Conservation (phyloP, 2,797 vertebrate species). For the Ispidina picta region DNA sequence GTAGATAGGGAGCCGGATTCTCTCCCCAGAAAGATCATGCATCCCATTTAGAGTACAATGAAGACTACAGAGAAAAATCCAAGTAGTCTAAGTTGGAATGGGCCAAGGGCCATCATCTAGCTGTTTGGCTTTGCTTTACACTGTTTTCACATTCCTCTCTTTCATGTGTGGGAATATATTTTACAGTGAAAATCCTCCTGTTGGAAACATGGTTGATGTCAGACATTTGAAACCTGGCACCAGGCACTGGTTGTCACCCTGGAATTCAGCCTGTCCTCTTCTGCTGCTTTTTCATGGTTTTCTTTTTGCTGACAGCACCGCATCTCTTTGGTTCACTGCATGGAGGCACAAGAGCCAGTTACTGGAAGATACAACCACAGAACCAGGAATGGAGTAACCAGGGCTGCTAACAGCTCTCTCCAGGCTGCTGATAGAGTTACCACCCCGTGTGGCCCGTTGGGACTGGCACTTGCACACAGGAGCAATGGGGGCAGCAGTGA, state of each 20-base stretch:
- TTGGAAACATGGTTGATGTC: not conserved
- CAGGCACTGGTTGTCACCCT: not conserved
- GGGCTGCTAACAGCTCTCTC: not conserved
- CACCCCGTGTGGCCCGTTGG: fast-evolving
- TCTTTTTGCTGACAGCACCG: not conserved
- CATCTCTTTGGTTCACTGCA: not conserved
- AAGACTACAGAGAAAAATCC: not conserved
- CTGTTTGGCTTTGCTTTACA: not conserved
- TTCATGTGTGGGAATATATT: not conserved
- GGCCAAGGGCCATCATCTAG: not conserved
- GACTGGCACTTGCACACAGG: not conserved
- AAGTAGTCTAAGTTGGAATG: not conserved
- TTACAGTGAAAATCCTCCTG: not conserved
- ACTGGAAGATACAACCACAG: not conserved
- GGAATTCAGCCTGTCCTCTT: not conserved
- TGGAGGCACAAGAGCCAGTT: not conserved
- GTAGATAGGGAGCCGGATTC: not conserved
- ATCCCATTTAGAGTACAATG: not conserved
- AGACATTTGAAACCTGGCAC: not conserved
- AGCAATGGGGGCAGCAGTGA: not conserved
- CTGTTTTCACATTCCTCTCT: not conserved
- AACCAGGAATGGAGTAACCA: not conserved
- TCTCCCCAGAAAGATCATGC: not conserved
- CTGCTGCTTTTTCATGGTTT: not conserved
- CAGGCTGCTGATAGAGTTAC: fast-evolving